Conservation (phyloP, 2,888 invertebrate genomes). For the Diloba caeruleocephala region DNA sequence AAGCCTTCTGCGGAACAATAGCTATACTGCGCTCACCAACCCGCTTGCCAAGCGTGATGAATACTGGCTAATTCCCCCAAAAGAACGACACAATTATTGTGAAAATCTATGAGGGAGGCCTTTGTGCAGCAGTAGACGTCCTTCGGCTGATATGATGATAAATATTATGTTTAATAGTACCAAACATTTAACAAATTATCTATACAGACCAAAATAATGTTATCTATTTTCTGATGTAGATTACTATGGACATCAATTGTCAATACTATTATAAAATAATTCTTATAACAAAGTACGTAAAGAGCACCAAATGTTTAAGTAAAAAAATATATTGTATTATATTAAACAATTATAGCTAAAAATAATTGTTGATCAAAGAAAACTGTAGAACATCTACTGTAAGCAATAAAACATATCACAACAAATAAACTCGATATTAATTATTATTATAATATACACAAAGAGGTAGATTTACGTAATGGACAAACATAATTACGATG, state of each 20-base stretch:
- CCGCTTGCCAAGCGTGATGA: too few species aligned
- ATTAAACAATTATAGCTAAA: conserved; percentile 43
- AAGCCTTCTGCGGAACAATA: too few species aligned
- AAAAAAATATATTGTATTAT: conserved; percentile 39
- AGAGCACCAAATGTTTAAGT: conserved; percentile 56
- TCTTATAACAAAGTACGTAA: conserved; percentile 43
- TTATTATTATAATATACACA: conserved; percentile 54
- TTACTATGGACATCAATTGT: conserved; percentile 42
- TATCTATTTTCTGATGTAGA: conserved; percentile 23
- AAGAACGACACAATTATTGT: too few species aligned
- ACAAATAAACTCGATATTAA: conserved; percentile 44
- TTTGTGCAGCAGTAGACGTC: too few species aligned
- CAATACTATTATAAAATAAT: conserved; percentile 40
- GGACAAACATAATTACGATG: conserved; percentile 84
- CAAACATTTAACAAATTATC: conserved; percentile 45
- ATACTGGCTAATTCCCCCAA: too few species aligned
- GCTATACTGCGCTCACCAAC: too few species aligned
- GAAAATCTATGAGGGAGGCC: too few species aligned
- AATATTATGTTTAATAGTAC: conserved; percentile 55
- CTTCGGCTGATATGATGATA: too few species aligned
- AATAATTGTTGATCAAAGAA: conserved; percentile 41
- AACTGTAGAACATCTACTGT: conserved; percentile 32
- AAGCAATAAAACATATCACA: conserved; percentile 49
- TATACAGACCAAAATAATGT: conserved; percentile 36
- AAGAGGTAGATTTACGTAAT: conserved; percentile 71